Base-by-base conservation (phyloP, 92 coral and sea anemone species). In the Zoanthus sansibaricus region DNA sequence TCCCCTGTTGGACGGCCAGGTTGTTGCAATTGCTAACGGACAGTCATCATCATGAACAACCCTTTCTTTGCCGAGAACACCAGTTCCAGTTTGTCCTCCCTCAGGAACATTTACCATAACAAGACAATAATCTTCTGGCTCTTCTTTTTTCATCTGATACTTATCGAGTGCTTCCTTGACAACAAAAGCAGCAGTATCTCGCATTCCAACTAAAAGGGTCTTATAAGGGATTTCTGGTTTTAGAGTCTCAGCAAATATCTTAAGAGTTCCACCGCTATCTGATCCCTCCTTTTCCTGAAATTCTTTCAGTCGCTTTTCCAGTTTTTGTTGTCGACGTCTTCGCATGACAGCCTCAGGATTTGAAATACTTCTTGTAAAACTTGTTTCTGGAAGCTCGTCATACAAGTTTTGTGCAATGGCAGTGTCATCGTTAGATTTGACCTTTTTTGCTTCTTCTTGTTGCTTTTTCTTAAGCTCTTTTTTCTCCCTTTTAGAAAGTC, bases 311-410 rank as follows among this genome's bases (percentile, higher is more conserved):
- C 89, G 89, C 20, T 94, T 92, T 52, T 95, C 97, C 20, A 97
- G 92, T 14, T 93, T 93, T 72, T 93, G 95, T 74, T 97, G 94
- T 64, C 99, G 90, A 6, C 98, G 95, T 20, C 91, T 92, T 54
- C 94, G 88, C 99, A 97, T 97, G 76, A 97, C 99, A 47, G 96
- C 96, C 83, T 97, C 99, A 0, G 99, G 98, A 75, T 97, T 97
- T 30, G 99, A 97, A 51, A 93, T 92, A 52, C 96, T 97, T 74
- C 99, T 71, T 0, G 99, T 97, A 83, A 97, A 94, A 75, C 96
- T 91, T 61, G 95, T 93, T 76, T 94, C 97, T 3, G 99, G 99
- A 10, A 93, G 90, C 71, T 93, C 98, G 69, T 92, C 94, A 62
- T 97, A 97, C 51, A 97, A 88, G 59, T 86, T 87, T 61, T 94